A percentile compares a stretch with the other conserved stretches of the same genome.
phyloP scores from a whole-genome alignment of 2,888 invertebrate genomes.

The Polyommatus iphigenia region DNA sequence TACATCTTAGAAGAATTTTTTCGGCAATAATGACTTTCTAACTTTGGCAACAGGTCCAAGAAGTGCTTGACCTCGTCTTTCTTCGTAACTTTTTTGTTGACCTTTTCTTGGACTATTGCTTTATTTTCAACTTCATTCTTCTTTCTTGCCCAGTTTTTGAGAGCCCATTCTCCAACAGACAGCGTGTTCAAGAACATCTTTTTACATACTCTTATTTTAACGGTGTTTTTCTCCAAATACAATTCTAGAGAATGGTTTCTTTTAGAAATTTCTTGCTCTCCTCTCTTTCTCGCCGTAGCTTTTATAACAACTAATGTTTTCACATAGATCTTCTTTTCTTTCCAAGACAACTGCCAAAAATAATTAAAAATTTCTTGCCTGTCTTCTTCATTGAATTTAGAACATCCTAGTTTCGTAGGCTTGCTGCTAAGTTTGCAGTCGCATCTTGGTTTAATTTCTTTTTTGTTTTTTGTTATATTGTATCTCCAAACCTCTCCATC shows the following conservation, averaged over 20 bases:
- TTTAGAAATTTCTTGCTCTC: neutral
- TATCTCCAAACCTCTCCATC: neutral
- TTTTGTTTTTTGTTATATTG: conserved; percentile 1
- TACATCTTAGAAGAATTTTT: no score
- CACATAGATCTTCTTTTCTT: conserved; percentile 1
- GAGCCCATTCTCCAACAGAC: no score
- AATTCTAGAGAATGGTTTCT: neutral
- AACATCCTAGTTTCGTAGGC: conserved; percentile 1
- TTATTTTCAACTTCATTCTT: no score
- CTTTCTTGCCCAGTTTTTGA: no score
- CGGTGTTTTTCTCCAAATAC: no score
- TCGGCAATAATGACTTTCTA: no score
- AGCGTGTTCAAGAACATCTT: no score
- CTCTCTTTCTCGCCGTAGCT: neutral
- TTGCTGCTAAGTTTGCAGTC: conserved; percentile 1
- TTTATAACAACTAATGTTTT: conserved; percentile 1
- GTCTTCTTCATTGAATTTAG: conserved; percentile 1
- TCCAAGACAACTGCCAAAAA: neutral
- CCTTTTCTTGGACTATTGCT: no score
- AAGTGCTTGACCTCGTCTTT: no score
- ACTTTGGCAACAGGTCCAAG: no score
- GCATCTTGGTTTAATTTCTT: neutral
- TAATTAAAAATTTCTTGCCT: conserved; percentile 1
- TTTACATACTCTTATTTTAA: no score
- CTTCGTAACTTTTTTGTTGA: no score